These are phyloP conservation scores for Acromyrmex echinatior DNA, from an alignment of 1,140 invertebrate genomes.

Conservation along the genomic window DNA sequence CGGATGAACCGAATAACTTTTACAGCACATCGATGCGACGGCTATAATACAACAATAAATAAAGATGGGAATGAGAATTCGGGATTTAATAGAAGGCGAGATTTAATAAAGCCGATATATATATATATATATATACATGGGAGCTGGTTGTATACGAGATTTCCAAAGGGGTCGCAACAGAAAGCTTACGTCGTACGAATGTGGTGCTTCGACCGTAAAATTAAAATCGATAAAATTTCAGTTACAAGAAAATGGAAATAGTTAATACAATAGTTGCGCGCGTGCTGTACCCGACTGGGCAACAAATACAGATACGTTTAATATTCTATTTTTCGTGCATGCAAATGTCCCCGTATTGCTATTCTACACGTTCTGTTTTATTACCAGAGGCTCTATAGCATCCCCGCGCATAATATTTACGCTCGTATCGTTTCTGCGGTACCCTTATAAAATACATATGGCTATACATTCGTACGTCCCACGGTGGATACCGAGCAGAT, in stretches of 20 bases:
- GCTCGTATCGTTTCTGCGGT: conserved; percentile 49
- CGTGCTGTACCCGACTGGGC: neutral
- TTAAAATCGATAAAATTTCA: conserved; percentile 38
- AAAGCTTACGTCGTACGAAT: neutral
- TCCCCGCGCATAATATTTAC: conserved; percentile 52
- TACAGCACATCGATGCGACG: neutral
- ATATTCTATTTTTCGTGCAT: conserved; percentile 60
- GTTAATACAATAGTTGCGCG: conserved; percentile 24
- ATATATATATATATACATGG: neutral
- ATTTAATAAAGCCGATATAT: neutral
- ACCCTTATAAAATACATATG: conserved; percentile 54
- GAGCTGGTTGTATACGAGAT: neutral
- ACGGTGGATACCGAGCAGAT: conserved; percentile 9
- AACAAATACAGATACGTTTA: conserved; percentile 40
- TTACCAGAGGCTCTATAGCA: conserved; percentile 47
- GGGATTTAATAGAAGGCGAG: neutral
- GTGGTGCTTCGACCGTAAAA: conserved; percentile 17
- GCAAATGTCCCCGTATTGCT: conserved; percentile 49
- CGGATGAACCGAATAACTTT: neutral
- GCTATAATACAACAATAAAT: conserved; percentile 15
- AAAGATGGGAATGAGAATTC: conserved; percentile 1
- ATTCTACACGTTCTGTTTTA: conserved; percentile 57
- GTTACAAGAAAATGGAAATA: conserved; percentile 34
- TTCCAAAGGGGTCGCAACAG: neutral
- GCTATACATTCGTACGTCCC: neutral